Conservation (phyloP, 2,888 invertebrate genomes). For the Oligia strigilis region DNA sequence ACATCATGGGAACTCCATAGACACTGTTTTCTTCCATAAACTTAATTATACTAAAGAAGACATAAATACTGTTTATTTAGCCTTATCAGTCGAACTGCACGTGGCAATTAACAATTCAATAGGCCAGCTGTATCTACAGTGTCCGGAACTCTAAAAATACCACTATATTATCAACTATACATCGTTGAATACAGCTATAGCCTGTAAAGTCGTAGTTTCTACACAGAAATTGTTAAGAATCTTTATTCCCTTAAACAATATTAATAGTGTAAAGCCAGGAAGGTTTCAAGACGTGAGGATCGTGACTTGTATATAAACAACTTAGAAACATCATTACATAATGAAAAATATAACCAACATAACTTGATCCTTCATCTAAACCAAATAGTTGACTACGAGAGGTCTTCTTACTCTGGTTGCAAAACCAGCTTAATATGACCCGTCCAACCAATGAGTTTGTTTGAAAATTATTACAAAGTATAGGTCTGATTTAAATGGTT, state of each 20-base stretch:
- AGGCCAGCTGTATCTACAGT: slow-evolving; percentile 27
- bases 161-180: background rate
- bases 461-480: slow-evolving; percentile 41
- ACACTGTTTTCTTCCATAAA: background rate
- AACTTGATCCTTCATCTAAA: slow-evolving; percentile 28
- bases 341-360: slow-evolving; percentile 46
- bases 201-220: slow-evolving; percentile 4
- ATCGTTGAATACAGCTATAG: background rate
- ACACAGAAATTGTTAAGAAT: slow-evolving; percentile 11
- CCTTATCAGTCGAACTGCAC: slow-evolving; percentile 3
- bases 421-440: slow-evolving; percentile 46
- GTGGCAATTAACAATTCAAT: slow-evolving; percentile 9
- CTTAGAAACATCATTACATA: slow-evolving; percentile 61
- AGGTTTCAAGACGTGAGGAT: slow-evolving; percentile 56
- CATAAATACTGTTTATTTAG: slow-evolving; percentile 16
- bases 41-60: background rate
- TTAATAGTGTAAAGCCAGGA: slow-evolving; percentile 65
- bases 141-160: slow-evolving; percentile 1
- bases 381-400: slow-evolving; percentile 11
- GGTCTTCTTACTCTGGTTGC: slow-evolving; percentile 39
- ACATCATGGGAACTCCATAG: background rate
- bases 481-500: slow-evolving; percentile 58
- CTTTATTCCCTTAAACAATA: slow-evolving; percentile 63
- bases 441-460: slow-evolving; percentile 31
- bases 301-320: slow-evolving; percentile 70